These are phyloP conservation scores for Cryptotermes secundus DNA, from an alignment of 1,140 invertebrate species.

Conservation along the genomic window DNA sequence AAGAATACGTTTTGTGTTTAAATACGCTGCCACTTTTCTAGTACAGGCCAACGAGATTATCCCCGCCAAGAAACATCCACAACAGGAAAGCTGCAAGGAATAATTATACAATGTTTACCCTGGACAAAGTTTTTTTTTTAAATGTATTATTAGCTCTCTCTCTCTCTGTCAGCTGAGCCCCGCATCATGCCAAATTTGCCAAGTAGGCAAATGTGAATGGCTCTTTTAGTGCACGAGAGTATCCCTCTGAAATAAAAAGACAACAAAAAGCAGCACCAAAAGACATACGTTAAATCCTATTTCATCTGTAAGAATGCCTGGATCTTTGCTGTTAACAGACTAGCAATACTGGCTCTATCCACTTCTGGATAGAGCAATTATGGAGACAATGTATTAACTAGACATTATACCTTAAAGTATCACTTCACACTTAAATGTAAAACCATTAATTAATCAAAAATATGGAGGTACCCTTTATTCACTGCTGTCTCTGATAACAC, in stretches of 20 bases:
- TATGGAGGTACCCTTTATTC: neutral
- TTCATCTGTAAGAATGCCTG: slow-evolving; percentile 6
- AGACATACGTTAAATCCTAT: slow-evolving; percentile 21
- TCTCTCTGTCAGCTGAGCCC: slow-evolving; percentile 3
- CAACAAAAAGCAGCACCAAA: slow-evolving; percentile 35
- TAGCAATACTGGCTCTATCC: neutral
- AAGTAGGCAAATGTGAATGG: slow-evolving; percentile 15
- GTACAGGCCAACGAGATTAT: slow-evolving; percentile 35
- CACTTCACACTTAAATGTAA: neutral
- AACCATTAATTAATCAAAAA: neutral
- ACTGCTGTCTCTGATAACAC: neutral
- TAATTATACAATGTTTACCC: slow-evolving; percentile 35
- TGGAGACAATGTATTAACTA: neutral
- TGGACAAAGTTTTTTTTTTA: slow-evolving; percentile 31
- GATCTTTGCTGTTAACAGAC: neutral
- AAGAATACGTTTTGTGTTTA: slow-evolving; percentile 36
- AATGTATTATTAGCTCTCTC: slow-evolving; percentile 30
- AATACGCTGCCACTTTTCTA: slow-evolving; percentile 35
- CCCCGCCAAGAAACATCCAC: slow-evolving; percentile 36
- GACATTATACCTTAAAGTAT: neutral
- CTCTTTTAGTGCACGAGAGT: slow-evolving; percentile 27
- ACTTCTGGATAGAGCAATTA: neutral
- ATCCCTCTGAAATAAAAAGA: slow-evolving; percentile 35
- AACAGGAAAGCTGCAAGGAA: slow-evolving; percentile 36
- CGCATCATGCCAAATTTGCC: slow-evolving; percentile 14